Percentiles rank a stretch among this genome's conserved stretches.
Conservation (phyloP, 2,797 vertebrate genomes). For the Amazonetta brasiliensis region DNA sequence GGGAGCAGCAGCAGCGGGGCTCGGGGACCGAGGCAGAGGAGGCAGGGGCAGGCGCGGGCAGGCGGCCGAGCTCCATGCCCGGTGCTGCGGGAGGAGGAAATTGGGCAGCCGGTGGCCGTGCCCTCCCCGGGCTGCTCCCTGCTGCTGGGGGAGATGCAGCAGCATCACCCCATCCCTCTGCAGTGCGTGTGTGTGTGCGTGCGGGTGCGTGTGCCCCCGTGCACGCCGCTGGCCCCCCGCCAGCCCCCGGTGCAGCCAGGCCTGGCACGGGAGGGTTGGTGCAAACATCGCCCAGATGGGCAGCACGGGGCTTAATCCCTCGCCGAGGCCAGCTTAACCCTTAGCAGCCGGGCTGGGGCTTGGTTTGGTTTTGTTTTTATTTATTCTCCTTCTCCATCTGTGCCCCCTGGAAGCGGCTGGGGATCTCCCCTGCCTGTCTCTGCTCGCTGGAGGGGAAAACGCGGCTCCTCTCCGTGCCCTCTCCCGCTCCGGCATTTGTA, state of each 20-base stretch:
- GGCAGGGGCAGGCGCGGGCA: neutral
- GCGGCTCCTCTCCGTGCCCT: neutral
- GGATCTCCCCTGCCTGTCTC: neutral
- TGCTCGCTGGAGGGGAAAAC: neutral
- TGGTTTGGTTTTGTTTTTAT: neutral
- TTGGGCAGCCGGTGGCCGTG: accelerated
- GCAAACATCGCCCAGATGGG: neutral
- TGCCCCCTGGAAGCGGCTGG: neutral
- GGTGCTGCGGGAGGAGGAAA: neutral
- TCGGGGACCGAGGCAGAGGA: conserved; percentile 35
- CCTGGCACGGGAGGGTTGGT: neutral
- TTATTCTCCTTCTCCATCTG: neutral
- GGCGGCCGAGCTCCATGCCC: neutral
- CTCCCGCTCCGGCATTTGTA: neutral
- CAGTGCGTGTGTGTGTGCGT: neutral
- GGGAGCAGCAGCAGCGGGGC: conserved; percentile 25
- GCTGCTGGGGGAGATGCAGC: accelerated
- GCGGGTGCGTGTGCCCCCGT: too few species aligned
- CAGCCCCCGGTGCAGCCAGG: neutral
- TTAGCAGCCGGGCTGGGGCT: neutral
- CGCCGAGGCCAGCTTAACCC: neutral
- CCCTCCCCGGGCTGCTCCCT: accelerated
- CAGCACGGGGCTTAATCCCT: neutral
- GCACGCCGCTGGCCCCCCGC: neutral
- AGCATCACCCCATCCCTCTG: accelerated